These are phyloP conservation scores for Percopsis omiscomaycus DNA, from an alignment of 2,797 vertebrate species.

Conservation along the genomic window DNA sequence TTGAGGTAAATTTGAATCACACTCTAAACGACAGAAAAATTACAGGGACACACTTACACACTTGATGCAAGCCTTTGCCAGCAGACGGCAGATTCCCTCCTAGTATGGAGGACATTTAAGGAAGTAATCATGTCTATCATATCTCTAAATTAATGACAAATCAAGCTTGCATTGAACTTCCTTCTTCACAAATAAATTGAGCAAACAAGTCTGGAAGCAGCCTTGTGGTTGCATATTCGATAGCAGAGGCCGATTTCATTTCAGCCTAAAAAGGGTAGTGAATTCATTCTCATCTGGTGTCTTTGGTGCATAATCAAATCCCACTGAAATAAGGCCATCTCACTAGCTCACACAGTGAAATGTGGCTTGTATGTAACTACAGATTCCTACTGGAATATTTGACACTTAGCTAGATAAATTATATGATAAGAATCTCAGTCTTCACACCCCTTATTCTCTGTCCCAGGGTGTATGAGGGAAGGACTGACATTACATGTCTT, in stretches of 20 bases:
- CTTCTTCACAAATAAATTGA: constrained; percentile 54
- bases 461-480: constrained; percentile 51
- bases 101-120: constrained; percentile 30
- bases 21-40: constrained; percentile 38
- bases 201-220: constrained; percentile 40
- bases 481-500: constrained; percentile 53
- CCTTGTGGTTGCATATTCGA: constrained; percentile 48
- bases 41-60: constrained; percentile 5
- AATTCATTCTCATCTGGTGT: constrained; percentile 52
- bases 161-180: constrained; percentile 38
- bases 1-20: constrained; percentile 20
- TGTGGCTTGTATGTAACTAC: constrained; percentile 72
- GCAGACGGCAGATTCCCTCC: constrained; percentile 27
- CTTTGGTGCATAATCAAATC: constrained; percentile 65
- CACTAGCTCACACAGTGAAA: constrained; percentile 52
- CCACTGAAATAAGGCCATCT: constrained; percentile 68
- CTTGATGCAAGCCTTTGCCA: constrained; percentile 32
- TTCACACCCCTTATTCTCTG: constrained; percentile 46
- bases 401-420: constrained; percentile 72
- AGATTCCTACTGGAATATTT: constrained; percentile 69
- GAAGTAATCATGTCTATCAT: constrained; percentile 53
- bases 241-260: constrained; percentile 48
- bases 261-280: constrained; percentile 44
- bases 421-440: constrained; percentile 70
- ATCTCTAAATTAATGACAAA: constrained; percentile 55